Evolutionary conservation across 23 tunicate species (phyloP).

Genomic region (Ciona savignyi): DNA sequence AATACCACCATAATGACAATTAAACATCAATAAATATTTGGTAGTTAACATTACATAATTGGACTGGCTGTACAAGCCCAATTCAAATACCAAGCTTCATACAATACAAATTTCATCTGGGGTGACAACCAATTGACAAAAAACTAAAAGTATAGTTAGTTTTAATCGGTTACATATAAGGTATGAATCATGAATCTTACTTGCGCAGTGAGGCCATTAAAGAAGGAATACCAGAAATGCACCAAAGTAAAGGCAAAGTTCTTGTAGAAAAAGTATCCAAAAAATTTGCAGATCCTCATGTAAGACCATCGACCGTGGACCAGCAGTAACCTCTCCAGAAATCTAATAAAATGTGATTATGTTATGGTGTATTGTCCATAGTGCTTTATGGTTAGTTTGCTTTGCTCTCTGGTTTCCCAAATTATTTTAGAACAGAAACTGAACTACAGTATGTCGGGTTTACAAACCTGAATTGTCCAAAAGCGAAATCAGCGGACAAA

Average conservation of each 20-base stretch:
- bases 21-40: too few species aligned
- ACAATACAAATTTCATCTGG: too few species aligned
- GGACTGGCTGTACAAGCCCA: too few species aligned
- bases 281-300: slow-evolving; percentile 88
- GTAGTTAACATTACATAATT: too few species aligned
- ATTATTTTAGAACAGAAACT: background rate
- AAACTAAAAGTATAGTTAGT: background rate
- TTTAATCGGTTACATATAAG: too few species aligned
- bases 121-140: background rate
- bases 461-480: slow-evolving; percentile 86
- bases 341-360: too few species aligned
- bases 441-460: background rate
- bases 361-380: too few species aligned
- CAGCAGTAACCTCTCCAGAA: slow-evolving; percentile 69
- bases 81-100: too few species aligned
- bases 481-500: slow-evolving; percentile 90
- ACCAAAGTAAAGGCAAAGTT: slow-evolving; percentile 96
- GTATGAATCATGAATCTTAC: slow-evolving; percentile 9
- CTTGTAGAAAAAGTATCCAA: slow-evolving; percentile 96
- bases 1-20: too few species aligned
- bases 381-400: too few species aligned
- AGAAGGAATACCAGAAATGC: slow-evolving; percentile 93
- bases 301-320: slow-evolving; percentile 99
- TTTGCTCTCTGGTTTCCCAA: too few species aligned
- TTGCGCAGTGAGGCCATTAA: slow-evolving; percentile 90